Evolutionary conservation across 2,113 vertebrate genomes (phyloP).

Genomic region (Gyps fulvus): DNA sequence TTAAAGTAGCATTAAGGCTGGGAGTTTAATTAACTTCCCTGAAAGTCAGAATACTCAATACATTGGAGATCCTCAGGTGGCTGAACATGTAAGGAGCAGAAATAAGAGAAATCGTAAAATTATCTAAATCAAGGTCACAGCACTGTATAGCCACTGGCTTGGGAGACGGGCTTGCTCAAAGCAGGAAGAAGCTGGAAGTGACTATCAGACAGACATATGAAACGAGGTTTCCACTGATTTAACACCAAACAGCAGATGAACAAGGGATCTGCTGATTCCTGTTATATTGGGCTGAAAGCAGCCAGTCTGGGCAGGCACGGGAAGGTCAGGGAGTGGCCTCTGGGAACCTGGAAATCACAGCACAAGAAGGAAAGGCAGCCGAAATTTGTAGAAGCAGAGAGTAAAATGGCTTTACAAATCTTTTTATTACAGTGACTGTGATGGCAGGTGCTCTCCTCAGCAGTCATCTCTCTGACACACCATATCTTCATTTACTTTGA

Average conservation of each 20-base stretch:
- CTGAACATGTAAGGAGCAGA: neutral
- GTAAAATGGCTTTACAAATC: neutral
- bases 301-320: accelerated
- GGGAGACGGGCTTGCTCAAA: neutral
- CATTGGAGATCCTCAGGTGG: neutral
- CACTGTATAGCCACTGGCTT: neutral
- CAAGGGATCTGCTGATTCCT: neutral
- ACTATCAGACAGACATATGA: neutral
- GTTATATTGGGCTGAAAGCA: neutral
- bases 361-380: neutral
- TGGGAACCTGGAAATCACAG: neutral
- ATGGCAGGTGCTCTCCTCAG: neutral
- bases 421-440: neutral
- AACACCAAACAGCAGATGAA: neutral
- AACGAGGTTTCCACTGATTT: neutral
- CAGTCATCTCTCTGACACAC: neutral
- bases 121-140: neutral
- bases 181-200: neutral
- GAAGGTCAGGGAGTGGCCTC: neutral
- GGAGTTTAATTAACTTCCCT: neutral
- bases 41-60: neutral
- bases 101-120: neutral
- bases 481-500: neutral
- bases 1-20: neutral
- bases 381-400: neutral